Conservation (phyloP, 1,140 invertebrate species). For the Drosophila carrolli region DNA sequence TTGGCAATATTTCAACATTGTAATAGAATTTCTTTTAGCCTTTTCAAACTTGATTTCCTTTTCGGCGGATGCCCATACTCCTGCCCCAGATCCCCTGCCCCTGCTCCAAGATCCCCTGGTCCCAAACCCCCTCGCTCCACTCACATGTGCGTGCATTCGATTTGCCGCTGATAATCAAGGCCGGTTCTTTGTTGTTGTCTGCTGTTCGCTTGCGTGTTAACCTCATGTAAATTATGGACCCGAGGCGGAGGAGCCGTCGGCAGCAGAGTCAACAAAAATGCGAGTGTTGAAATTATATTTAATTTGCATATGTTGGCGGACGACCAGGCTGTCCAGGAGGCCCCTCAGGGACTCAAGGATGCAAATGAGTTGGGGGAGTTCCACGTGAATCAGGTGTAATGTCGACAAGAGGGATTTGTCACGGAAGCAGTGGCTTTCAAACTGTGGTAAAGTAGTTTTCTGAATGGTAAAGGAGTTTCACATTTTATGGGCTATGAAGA, state of each 20-base stretch:
- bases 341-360: slow-evolving; percentile 21
- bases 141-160: slow-evolving; percentile 68
- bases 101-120: background rate
- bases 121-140: background rate
- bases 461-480: background rate
- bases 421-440: background rate
- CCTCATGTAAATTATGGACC: slow-evolving; percentile 78
- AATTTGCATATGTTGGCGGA: slow-evolving; percentile 72
- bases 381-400: slow-evolving; percentile 37
- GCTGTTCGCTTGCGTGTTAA: slow-evolving; percentile 73
- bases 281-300: slow-evolving; percentile 83
- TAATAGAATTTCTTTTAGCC: slow-evolving; percentile 76
- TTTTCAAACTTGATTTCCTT: slow-evolving; percentile 62
- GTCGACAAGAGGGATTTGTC: slow-evolving; percentile 38
- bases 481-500: too few species aligned
- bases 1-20: slow-evolving; percentile 82
- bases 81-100: slow-evolving; percentile 9
- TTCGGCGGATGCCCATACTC: slow-evolving; percentile 20
- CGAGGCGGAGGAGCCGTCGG: slow-evolving; percentile 41
- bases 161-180: slow-evolving; percentile 73
- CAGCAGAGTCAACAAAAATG: slow-evolving; percentile 62
- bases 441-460: background rate
- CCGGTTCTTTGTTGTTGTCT: slow-evolving; percentile 49
- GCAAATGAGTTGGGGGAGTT: slow-evolving; percentile 57
- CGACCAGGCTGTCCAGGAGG: slow-evolving; percentile 17